These are phyloP conservation scores for Cacatua alba DNA, from an alignment of 2,113 vertebrate species.

Conservation along the genomic window DNA sequence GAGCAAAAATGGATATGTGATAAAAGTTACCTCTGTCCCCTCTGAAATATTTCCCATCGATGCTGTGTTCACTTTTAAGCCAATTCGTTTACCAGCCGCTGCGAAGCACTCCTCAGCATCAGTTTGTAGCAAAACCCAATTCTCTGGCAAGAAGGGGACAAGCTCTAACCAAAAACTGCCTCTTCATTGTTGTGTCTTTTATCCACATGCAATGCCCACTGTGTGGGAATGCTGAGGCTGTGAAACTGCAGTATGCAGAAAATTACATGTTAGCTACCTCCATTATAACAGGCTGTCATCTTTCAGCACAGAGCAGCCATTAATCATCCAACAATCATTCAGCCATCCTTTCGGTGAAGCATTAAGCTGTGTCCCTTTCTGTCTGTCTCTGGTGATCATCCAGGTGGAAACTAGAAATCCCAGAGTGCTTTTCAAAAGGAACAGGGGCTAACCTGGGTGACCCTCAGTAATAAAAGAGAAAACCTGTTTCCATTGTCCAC, in stretches of 20 bases:
- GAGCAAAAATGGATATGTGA: neutral
- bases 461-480: slow-evolving; percentile 57
- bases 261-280: slow-evolving; percentile 63
- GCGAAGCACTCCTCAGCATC: neutral
- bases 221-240: neutral
- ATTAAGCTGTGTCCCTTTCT: slow-evolving; percentile 69
- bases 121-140: neutral
- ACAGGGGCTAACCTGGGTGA: slow-evolving; percentile 58
- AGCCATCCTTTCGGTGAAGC: slow-evolving; percentile 56
- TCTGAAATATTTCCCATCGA: neutral
- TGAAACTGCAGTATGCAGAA: slow-evolving; percentile 25
- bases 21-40: neutral
- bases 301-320: slow-evolving; percentile 57
- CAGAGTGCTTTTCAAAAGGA: slow-evolving; percentile 67
- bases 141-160: neutral
- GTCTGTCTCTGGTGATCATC: slow-evolving; percentile 65
- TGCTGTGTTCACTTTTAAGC: neutral
- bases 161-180: neutral
- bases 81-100: neutral
- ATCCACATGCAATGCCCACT: neutral
- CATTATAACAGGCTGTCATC: slow-evolving; percentile 68
- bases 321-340: slow-evolving; percentile 73
- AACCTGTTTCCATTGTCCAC: slow-evolving; percentile 62
- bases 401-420: slow-evolving; percentile 75
- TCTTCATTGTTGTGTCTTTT: neutral